Percentiles rank a stretch among this genome's conserved stretches.
phyloP scores from a whole-genome alignment of 2,888 invertebrate species.

The Mechanitis mazaeus region DNA sequence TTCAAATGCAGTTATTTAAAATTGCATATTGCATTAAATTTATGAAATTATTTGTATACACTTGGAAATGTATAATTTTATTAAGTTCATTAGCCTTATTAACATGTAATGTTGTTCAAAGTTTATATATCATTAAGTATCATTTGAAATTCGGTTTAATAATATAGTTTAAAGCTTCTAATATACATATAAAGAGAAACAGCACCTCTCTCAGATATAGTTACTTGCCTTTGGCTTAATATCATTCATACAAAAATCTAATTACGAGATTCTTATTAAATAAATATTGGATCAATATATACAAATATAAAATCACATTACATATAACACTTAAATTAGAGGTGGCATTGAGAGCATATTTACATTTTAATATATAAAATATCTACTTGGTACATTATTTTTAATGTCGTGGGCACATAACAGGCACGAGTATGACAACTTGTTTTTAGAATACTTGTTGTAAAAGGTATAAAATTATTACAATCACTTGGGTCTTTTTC shows the following conservation, averaged over 20 bases:
- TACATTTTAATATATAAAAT: slow-evolving; percentile 33
- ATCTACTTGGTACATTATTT: background rate
- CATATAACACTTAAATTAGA: slow-evolving; percentile 37
- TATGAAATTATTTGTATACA: slow-evolving; percentile 11
- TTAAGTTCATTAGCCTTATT: background rate
- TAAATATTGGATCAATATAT: slow-evolving; percentile 37
- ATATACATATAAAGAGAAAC: slow-evolving; percentile 52
- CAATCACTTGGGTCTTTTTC: background rate
- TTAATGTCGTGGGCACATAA: background rate
- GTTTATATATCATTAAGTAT: slow-evolving; percentile 29
- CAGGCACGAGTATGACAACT: slow-evolving; percentile 2
- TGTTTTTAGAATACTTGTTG: background rate
- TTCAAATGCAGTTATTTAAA: slow-evolving; percentile 24
- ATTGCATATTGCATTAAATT: slow-evolving; percentile 10
- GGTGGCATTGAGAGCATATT: slow-evolving; percentile 50
- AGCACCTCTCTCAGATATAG: slow-evolving; percentile 66
- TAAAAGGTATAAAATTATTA: background rate
- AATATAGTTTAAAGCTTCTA: slow-evolving; percentile 58
- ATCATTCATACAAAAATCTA: slow-evolving; percentile 38
- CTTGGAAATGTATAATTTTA: background rate
- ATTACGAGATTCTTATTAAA: slow-evolving; percentile 52
- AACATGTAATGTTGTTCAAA: background rate
- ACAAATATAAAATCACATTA: slow-evolving; percentile 42
- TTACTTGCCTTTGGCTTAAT: slow-evolving; percentile 68
- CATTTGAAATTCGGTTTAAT: slow-evolving; percentile 51